Base-by-base conservation (phyloP, 2,888 invertebrate genomes). In the Orthosia gothica region DNA sequence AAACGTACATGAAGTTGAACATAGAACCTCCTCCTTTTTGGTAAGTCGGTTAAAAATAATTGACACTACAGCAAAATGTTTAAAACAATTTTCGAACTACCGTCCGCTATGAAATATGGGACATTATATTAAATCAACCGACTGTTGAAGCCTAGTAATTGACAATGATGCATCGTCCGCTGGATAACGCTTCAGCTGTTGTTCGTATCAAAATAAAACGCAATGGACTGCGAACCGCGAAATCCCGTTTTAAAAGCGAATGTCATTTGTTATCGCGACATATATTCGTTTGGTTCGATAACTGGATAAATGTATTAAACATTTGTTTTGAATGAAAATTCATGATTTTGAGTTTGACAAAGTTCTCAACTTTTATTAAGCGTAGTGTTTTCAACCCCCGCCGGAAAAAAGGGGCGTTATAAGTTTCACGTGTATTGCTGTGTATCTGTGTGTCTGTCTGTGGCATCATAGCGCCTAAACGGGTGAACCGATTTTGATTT, bases 231-330 rank as follows among this genome's bases (percentile, higher is more conserved):
- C 74, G 70, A 67, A 79, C 83, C 79, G 70, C 76, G 70, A 70
- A 83, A 86, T 82, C 49, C 64, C 65, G 74, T 81, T 86, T 84
- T 82, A 84, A 89, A 88, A 85, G 80, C 83, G 81, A 62, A 69
- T 81, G 82, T 82, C 81, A 84, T 83, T 87, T 80, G 76, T 77
- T 82, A 73, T 69, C 75, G 77, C 65, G 55, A 62, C 55, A 78
- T 86, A 75, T 85, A 81, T 83, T 77, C 70, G 66, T 63, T 79
- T 45, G 65, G 32, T 58, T 62, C 64, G 47, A 54, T 52, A 49
- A 49, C 16, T 68, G 67, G 12, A 40, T 65, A 57, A 70, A 74
- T 65, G 50, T 58, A 70, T 62, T 68, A 2, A 47, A 54, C 32
- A 79, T 67, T 76, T 55, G 50, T 63, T 64, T 69, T 74, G n/a